phyloP scores from a whole-genome alignment of 37 sponge, comb jelly and placozoan genomes.

The Chondrosia reniformis region DNA sequence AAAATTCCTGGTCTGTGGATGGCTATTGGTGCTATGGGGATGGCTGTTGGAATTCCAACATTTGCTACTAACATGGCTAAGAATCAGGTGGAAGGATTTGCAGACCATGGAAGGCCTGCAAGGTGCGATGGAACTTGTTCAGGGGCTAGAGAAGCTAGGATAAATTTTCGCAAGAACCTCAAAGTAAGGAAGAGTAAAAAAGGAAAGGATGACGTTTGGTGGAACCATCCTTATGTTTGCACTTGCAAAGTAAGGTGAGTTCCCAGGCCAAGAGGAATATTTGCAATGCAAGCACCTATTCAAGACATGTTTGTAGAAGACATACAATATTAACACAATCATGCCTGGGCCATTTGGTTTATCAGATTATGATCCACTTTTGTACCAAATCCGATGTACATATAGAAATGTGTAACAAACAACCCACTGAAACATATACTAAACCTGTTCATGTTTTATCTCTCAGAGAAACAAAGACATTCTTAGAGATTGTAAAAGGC shows the following conservation, averaged over 20 bases:
- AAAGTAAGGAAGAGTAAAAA: constrained; percentile 43
- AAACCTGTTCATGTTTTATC: too few species aligned
- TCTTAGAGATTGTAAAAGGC: constrained; percentile 45
- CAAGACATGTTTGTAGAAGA: neutral
- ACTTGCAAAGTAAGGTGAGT: constrained; percentile 68
- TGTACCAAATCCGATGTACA: too few species aligned
- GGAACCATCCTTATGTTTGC: constrained; percentile 54
- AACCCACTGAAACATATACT: too few species aligned
- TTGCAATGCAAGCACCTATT: neutral
- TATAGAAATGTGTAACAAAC: too few species aligned
- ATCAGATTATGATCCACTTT: too few species aligned
- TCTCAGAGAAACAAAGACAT: constrained; percentile 47
- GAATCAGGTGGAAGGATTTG: constrained; percentile 3
- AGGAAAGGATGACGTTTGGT: constrained; percentile 48
- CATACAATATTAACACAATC: too few species aligned
- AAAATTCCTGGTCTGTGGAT: constrained; percentile 17
- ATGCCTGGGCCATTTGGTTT: too few species aligned
- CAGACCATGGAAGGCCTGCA: constrained; percentile 16
- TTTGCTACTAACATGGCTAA: constrained; percentile 17
- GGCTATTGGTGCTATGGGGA: constrained; percentile 14
- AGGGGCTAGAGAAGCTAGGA: constrained; percentile 57
- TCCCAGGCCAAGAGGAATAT: neutral
- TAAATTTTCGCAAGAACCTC: constrained; percentile 48
- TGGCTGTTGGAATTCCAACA: constrained; percentile 12
- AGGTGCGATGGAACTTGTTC: constrained; percentile 69